Evolutionary conservation across 2,113 vertebrate genomes (phyloP), one percentile per base, ranked within the genome.

Genomic region (Lasiurus borealis): DNA sequence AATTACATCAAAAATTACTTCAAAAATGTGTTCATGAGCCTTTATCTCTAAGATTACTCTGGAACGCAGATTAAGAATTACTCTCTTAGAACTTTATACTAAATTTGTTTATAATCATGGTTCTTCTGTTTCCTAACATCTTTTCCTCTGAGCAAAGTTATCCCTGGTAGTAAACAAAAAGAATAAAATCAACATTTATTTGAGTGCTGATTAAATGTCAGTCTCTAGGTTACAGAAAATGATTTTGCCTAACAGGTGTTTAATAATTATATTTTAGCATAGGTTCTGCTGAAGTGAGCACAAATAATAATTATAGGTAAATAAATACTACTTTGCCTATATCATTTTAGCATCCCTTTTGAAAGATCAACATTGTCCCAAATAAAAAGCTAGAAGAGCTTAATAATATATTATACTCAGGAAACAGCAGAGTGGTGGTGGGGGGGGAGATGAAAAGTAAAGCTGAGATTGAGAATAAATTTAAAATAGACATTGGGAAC

Each of bases 271-370:
- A 91, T 54, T 84, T 87, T 31, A 2, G 14, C 18, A n/a, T 68
- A n/a, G 15, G 31, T 68, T 14, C 64, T 68, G 64, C 64, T 31
- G 29, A 68, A 15, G 29, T 16, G 7, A 68, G 64, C 31, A 68
- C 15, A n/a, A 68, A 68, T 85, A 59, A 68, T 88, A 93, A 72
- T 62, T 82, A 44, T 23, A 91, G n/a, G 78, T 31, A 1, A 40
- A 78, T 91, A 88, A 87, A 48, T 46, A 36, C 31, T 66, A 57
- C 16, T 78, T 82, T 25, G 66, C 36, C 48, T 85, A 21, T 77
- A 62, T 82, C 68, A 66, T 72, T 90, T 84, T 57, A 64, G 14
- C 23, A 14, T 92, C 8, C 12, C 46, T 91, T 94, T 94, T 80
- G 15, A 85, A 10, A 72, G 34, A 76, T 87, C 85, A 76, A 78